Evolutionary conservation across 2,113 vertebrate genomes (phyloP).

Genomic region (Panthera tigris): DNA sequence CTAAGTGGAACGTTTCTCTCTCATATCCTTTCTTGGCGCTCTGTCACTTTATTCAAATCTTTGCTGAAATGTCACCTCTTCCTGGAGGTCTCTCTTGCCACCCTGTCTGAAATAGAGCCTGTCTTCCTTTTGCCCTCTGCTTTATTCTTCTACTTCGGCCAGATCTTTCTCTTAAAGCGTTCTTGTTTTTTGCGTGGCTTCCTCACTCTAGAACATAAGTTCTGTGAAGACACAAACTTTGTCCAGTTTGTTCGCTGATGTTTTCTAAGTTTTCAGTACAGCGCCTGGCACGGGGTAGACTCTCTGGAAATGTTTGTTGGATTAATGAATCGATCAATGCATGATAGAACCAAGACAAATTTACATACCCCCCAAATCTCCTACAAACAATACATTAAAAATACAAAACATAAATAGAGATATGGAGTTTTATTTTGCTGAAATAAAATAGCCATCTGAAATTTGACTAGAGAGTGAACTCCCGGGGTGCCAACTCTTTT

Average conservation of each 20-base stretch:
- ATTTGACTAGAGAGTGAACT: background rate
- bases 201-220: background rate
- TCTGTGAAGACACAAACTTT: background rate
- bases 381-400: background rate
- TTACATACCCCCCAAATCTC: background rate
- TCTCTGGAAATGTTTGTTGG: background rate
- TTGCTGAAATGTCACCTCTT: background rate
- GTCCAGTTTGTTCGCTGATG: background rate
- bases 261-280: background rate
- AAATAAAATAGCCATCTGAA: conserved; percentile 20
- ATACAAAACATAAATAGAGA: background rate
- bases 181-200: background rate
- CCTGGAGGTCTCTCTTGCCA: background rate
- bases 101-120: background rate
- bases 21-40: background rate
- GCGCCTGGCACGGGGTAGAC: background rate
- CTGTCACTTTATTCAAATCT: background rate
- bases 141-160: background rate
- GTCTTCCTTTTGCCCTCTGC: background rate
- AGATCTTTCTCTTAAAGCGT: background rate
- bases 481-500: background rate
- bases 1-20: background rate
- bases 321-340: background rate
- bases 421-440: background rate
- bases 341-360: background rate